phyloP scores from a whole-genome alignment of 92 coral and sea anemone genomes.

The Actinostola sp. region DNA sequence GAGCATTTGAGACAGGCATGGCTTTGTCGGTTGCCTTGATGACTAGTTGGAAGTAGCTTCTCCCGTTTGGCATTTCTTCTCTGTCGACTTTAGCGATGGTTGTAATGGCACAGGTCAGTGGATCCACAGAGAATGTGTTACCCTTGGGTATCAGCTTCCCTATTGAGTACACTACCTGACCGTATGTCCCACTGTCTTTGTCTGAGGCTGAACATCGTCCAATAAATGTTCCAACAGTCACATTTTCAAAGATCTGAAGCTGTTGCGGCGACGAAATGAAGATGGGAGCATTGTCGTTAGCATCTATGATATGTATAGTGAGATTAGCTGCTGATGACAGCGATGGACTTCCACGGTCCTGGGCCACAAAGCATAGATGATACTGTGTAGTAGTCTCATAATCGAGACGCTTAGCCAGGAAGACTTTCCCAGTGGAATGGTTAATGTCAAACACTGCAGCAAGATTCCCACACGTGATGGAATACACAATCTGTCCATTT shows the following conservation, averaged over 20 bases:
- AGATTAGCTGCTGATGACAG: constrained; percentile 57
- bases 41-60: constrained; percentile 55
- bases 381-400: constrained; percentile 73
- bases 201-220: constrained; percentile 86
- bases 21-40: constrained; percentile 84
- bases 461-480: constrained; percentile 82
- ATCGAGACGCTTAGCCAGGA: constrained; percentile 69
- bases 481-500: constrained; percentile 79
- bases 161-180: constrained; percentile 66
- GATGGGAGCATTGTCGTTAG: constrained; percentile 81
- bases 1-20: constrained; percentile 54
- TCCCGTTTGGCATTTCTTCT: constrained; percentile 49
- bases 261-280: constrained; percentile 48
- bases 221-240: constrained; percentile 55
- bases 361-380: constrained; percentile 75
- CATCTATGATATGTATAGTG: constrained; percentile 75
- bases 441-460: constrained; percentile 81
- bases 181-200: constrained; percentile 79
- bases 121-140: constrained; percentile 64
- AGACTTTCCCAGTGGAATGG: constrained; percentile 76
- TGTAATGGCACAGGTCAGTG: constrained; percentile 59
- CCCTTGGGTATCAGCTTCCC: constrained; percentile 52
- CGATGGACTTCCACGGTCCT: constrained; percentile 77
- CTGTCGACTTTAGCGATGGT: constrained; percentile 61
- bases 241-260: constrained; percentile 67